Base-by-base conservation (phyloP, 2,113 vertebrate genomes). In the Brevimyrus niger region DNA sequence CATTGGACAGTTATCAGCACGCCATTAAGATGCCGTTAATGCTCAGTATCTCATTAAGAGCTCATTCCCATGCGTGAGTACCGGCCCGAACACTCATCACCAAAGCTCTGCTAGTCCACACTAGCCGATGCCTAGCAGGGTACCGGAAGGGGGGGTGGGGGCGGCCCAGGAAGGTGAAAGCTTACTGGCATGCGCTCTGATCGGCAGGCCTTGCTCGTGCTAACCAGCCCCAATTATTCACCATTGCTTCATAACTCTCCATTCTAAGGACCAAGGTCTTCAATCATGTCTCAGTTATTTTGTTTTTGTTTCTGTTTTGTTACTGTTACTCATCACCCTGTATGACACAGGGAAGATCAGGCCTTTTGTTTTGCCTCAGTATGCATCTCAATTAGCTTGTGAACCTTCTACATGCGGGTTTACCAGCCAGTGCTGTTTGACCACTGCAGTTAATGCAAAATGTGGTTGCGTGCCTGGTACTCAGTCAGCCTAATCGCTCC, bases 1-100 rank as follows among this genome's bases (percentile, higher is more conserved):
- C 88, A 92, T 91, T 89, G 86, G 89, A 87, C 85, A 92, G 85
- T 90, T 92, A 90, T 93, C 88, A 90, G 92, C 88, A 90, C 89
- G 87, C 86, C 90, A 76, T 90, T 89, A 89, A 91, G 92, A 92
- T 86, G 83, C 9, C 13, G 4, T 91, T 91, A 88, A 90, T 90
- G 89, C 91, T 91, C 91, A 91, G 90, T 84, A 89, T 91, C 44
- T 92, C 85, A 51, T 93, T 65, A 89, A 87, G 47, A 88, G 23
- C 90, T 38, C 65, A 46, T 91, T 84, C 87, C 89, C 73, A 90
- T 88, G 69, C 31, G 86, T 19, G 19, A n/a, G 82, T 76, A n/a
- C 27, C 38, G 19, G 48, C 65, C 31, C 3, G 13, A 38, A 51
- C 2, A 48, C 73, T 89, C 44, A 35, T 21, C 47, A 3, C 87